Evolutionary conservation across 2,888 invertebrate species (phyloP), one percentile per base, ranked within the genome.

Genomic region (Athalia rosae): DNA sequence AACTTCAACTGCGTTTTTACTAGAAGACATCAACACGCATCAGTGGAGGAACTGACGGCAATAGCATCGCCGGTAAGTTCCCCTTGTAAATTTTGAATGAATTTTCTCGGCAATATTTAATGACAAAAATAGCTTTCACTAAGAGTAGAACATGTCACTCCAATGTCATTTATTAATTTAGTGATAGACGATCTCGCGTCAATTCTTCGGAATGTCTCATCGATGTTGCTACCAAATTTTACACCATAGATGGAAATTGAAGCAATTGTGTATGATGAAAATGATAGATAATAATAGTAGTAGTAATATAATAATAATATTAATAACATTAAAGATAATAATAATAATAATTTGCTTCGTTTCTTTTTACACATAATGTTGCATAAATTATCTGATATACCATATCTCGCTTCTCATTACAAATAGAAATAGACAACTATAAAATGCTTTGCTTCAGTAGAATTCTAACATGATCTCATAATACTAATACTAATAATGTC

Each of bases 381-480:
- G 74, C 50, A 62, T 74, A 74, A 74, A 61, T 74, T 74, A 74
- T 48, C 15, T 74, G 58, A 74, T 74, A 74, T 74, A 74, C 61
- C 61, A 74, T n/a, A n/a, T 74, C 74, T 74, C 50, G 74, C 61
- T 61, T 74, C 71, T 74, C 62, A 78, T 82, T 82, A 82, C 80
- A 81, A 83, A 79, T 84, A 84, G 80, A 86, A 85, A 84, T 83
- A 82, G 84, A 82, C 83, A 81, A 83, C 82, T 84, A 85, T 84
- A 85, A 87, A 85, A 84, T 86, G 82, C 84, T 84, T 85, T 84
- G 80, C 81, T 85, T 82, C 81, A 83, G 81, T 81, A 82, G 77
- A 82, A 84, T 81, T 85, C 86, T 85, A 84, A 84, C 83, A 84
- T 85, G 84, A 85, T 84, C 82, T 83, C 81, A 82, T 82, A 81